Conservation (phyloP, 2,888 invertebrate species). For the Agonopterix subpropinquella region DNA sequence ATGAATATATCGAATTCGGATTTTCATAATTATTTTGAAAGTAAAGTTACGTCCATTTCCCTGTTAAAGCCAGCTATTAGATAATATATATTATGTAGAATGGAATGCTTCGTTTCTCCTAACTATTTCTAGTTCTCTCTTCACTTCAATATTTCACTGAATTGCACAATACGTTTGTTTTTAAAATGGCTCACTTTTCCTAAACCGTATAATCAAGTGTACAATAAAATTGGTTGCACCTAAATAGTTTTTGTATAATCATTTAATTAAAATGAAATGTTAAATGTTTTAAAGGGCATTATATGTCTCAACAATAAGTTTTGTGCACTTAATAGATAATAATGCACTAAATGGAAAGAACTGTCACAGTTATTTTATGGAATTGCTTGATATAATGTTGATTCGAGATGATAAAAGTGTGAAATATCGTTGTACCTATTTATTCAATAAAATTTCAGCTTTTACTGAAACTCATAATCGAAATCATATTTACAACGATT, state of each 20-base stretch:
- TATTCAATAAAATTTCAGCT: neutral
- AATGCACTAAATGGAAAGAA: constrained; percentile 38
- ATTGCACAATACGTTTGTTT: constrained; percentile 71
- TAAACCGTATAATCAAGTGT: constrained; percentile 43
- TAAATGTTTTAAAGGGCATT: constrained; percentile 37
- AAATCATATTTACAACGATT: constrained; percentile 24
- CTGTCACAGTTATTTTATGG: constrained; percentile 23
- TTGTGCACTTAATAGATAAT: constrained; percentile 51
- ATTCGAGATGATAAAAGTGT: constrained; percentile 39
- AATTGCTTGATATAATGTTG: constrained; percentile 20
- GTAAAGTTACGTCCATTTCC: constrained; percentile 68
- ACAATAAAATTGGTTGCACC: constrained; percentile 48
- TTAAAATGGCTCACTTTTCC: constrained; percentile 77
- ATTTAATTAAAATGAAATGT: constrained; percentile 29
- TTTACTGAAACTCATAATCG: constrained; percentile 8
- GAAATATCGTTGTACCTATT: constrained; percentile 26
- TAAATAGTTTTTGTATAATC: constrained; percentile 49
- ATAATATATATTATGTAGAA: constrained; percentile 61
- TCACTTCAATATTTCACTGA: constrained; percentile 71
- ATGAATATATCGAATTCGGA: constrained; percentile 26
- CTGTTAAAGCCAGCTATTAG: constrained; percentile 75
- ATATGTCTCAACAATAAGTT: constrained; percentile 22
- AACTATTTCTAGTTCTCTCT: constrained; percentile 67
- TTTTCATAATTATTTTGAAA: constrained; percentile 38
- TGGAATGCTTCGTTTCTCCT: constrained; percentile 74